These are phyloP conservation scores for Microplitis manilae DNA, from an alignment of 2,888 invertebrate genomes.

Conservation along the genomic window DNA sequence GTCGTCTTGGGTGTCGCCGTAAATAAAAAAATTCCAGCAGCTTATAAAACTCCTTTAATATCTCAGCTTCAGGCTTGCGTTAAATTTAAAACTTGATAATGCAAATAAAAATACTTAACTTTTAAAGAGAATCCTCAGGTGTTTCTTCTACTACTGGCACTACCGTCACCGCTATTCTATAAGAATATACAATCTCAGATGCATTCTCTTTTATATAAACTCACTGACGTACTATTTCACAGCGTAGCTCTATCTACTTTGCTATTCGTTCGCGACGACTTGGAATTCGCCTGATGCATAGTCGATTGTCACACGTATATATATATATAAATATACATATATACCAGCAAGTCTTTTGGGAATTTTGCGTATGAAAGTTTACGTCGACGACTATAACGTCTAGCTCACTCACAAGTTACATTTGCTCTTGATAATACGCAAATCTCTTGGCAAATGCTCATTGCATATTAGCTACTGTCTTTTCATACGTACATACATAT, in stretches of 20 bases:
- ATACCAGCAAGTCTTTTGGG: slow-evolving; percentile 33
- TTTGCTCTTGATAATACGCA: slow-evolving; percentile 67
- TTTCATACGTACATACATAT: neutral
- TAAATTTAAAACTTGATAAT: slow-evolving; percentile 11
- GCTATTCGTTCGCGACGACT: slow-evolving; percentile 45
- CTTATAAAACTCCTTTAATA: neutral
- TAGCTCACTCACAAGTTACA: slow-evolving; percentile 57
- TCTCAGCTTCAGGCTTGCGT: neutral
- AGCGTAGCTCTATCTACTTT: slow-evolving; percentile 46
- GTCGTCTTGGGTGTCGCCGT: neutral
- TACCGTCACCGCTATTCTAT: slow-evolving; percentile 14
- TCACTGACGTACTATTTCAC: neutral
- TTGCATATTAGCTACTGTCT: slow-evolving; percentile 9
- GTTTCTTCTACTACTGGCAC: slow-evolving; percentile 7
- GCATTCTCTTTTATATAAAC: slow-evolving; percentile 5
- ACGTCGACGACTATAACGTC: slow-evolving; percentile 35
- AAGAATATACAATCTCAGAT: neutral
- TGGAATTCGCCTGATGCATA: slow-evolving; percentile 62
- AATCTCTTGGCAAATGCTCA: slow-evolving; percentile 46
- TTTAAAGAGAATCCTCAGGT: slow-evolving; percentile 17
- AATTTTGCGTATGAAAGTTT: slow-evolving; percentile 41
- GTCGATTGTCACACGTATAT: slow-evolving; percentile 58
- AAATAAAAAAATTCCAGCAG: neutral
- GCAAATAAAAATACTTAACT: slow-evolving; percentile 18
- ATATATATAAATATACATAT: slow-evolving; percentile 9